phyloP scores from a whole-genome alignment of 2,797 vertebrate species.

The Sus cebifrons region DNA sequence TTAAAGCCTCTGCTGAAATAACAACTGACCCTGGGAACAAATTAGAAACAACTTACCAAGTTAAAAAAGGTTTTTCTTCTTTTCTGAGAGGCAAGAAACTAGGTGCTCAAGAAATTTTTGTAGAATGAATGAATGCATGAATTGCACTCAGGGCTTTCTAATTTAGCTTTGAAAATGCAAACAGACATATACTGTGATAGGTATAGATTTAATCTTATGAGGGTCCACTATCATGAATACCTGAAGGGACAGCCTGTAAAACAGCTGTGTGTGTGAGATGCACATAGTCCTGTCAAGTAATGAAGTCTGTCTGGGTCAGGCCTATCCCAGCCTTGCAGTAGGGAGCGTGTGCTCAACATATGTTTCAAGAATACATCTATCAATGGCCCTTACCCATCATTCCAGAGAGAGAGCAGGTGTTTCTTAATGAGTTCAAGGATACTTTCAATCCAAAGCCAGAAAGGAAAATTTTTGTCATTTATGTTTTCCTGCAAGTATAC shows the following conservation, averaged over 20 bases:
- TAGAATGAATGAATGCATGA: background rate
- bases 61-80: slow-evolving; percentile 1
- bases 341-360: background rate
- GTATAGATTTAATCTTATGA: background rate
- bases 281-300: background rate
- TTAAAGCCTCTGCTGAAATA: slow-evolving; percentile 33
- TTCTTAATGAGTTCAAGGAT: slow-evolving; percentile 98
- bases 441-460: slow-evolving; percentile 99
- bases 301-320: background rate
- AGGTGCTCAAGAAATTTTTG: background rate
- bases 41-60: background rate
- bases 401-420: slow-evolving; percentile 96
- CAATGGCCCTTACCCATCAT: slow-evolving; percentile 94
- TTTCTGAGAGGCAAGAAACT: background rate
- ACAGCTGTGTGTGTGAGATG: background rate
- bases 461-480: slow-evolving; percentile 96
- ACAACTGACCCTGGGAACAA: background rate
- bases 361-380: background rate
- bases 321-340: no score
- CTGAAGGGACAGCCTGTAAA: background rate
- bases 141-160: background rate
- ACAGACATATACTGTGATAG: background rate
- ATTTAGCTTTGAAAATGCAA: slow-evolving; percentile 23
- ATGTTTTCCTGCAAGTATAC: slow-evolving; percentile 92
- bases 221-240: background rate